Base-by-base conservation (phyloP, 1,140 invertebrate genomes). In the Drosophila nigromelanica region DNA sequence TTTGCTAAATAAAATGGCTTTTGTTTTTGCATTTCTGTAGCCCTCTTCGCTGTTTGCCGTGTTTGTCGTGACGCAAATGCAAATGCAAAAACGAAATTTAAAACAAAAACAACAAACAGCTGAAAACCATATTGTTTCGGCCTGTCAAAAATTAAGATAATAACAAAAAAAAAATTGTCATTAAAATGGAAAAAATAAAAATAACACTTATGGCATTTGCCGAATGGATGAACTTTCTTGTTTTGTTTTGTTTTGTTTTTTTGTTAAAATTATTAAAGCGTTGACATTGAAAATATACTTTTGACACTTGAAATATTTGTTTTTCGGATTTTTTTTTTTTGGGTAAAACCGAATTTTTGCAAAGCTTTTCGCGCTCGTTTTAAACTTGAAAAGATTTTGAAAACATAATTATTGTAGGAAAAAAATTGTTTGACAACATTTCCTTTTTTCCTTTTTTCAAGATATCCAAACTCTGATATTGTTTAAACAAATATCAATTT, bases 281-380 rank as follows among this genome's bases (percentile, higher is more conserved):
- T 60, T 73, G 70, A 67, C 70, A 73, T 73, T 67, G 62, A 67
- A 73, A 73, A 67, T 60, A 60, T 47, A 35, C 12, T 35, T 71
- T 14, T 50, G 54, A 50, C 48, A 70, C 21, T 14, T 45, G 62
- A 37, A 47, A 33, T 33, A 33, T 33, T 33, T 7, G 30, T 8
- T 8, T 7, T 33, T 7, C 30, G 6, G 3, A 33, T 2, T 33
- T 33, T 33, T 33, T 18, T 2, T 18, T 18, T 18, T 18, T 1
- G 18, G n/a, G n/a, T n/a, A n/a, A n/a, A n/a, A n/a, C n/a, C n/a
- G 4, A 30, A 30, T 2, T 30, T 30, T 30, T 30, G 4, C 27
- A 30, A 30, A 30, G 30, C 54, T 10, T 27, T 56, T 18, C 48
- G 10, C 33, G 12, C 27, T n/a, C 7, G 27, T 37, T 48, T 11